Evolutionary conservation across 2,888 invertebrate genomes (phyloP).

Genomic region (Thera obeliscata): DNA sequence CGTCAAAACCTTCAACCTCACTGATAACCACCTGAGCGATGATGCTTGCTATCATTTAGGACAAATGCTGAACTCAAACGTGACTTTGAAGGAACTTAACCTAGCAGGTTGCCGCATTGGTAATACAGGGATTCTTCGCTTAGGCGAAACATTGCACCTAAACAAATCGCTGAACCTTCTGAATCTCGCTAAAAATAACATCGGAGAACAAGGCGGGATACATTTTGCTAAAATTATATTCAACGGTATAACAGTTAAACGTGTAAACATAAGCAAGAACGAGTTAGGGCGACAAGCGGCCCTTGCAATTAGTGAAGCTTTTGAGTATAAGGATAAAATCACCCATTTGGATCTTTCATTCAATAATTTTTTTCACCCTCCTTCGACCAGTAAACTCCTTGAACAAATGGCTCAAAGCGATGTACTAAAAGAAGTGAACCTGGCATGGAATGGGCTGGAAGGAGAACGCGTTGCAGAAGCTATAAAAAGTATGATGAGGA

Average conservation of each 20-base stretch:
- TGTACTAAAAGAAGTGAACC: slow-evolving; percentile 50
- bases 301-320: slow-evolving; percentile 47
- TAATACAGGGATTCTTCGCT: slow-evolving; percentile 47
- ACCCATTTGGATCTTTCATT: slow-evolving; percentile 56
- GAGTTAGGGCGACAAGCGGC: slow-evolving; percentile 47
- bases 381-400: slow-evolving; percentile 48
- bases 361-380: slow-evolving; percentile 50
- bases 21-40: slow-evolving; percentile 55
- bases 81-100: slow-evolving; percentile 50
- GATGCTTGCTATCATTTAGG: slow-evolving; percentile 61
- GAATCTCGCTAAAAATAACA: slow-evolving; percentile 50
- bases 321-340: slow-evolving; percentile 47
- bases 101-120: slow-evolving; percentile 58
- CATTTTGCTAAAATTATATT: slow-evolving; percentile 48
- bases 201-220: slow-evolving; percentile 53
- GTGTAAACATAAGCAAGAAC: slow-evolving; percentile 53
- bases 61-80: slow-evolving; percentile 51
- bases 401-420: slow-evolving; percentile 43
- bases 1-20: slow-evolving; percentile 50
- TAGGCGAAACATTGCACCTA: slow-evolving; percentile 42
- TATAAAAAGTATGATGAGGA: slow-evolving; percentile 43
- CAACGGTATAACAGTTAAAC: slow-evolving; percentile 41
- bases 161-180: slow-evolving; percentile 48
- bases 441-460: slow-evolving; percentile 54
- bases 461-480: slow-evolving; percentile 49